Evolutionary conservation across 2,797 vertebrate species (phyloP), one percentile per base, ranked within the genome.

Genomic region (Falco peregrinus): DNA sequence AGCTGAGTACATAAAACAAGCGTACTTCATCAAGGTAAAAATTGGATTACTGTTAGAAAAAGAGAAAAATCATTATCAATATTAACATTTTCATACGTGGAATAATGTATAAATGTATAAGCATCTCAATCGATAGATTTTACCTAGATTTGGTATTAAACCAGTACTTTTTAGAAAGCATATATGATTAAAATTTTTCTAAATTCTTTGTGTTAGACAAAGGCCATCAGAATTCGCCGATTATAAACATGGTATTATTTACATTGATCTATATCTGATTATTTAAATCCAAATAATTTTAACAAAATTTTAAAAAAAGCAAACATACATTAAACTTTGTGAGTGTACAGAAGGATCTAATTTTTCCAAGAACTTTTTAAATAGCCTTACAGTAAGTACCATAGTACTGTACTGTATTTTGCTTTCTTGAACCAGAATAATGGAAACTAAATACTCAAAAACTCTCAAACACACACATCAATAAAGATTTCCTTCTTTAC

Each of bases 251-350:
- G 3, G 25, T 51, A 51, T 61, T 56, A 16, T 39, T 77, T 81
- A 50, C 29, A 54, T 10, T n/a, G 39, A 75, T n/a, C 78, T 3
- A 31, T 67, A 37, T 7, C 5, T 84, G 35, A 54, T 39, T 43
- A 65, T n/a, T 64, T 47, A 59, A 77, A 86, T 24, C 3, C 4
- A 86, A 90, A 39, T 50, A 47, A 67, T 79, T 93, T 71, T 45
- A 45, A 41, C 21, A 69, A 35, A 2, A 16, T 45, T 74, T 45
- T 57, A 10, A 19, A 5, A 67, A 59, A 76, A 41, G 8, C 1
- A 5, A 53, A n/a, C 0, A 0, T 31, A 59, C 9, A 8, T 35
- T 47, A 59, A 89, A 41, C 9, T 43, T 54, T 37, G 9, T 41
- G 33, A 10, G 15, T 21, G 13, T 41, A 45, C 11, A 56, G 17